Evolutionary conservation across 2,888 invertebrate genomes (phyloP).

Genomic region (Noctua fimbriata): DNA sequence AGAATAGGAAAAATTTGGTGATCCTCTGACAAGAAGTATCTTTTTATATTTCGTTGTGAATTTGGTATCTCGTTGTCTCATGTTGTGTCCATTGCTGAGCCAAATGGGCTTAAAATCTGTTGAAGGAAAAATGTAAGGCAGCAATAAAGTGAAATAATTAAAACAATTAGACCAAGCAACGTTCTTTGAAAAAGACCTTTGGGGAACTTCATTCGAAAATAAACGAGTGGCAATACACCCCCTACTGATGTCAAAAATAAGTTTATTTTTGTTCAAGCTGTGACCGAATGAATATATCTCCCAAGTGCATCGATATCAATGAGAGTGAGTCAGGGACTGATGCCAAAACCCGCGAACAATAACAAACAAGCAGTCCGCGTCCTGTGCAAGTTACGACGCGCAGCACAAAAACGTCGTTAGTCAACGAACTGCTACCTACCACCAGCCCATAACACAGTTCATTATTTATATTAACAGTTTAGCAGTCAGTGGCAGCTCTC

Average conservation of each 20-base stretch:
- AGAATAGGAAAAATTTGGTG: neutral
- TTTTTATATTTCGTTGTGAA: neutral
- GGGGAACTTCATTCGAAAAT: neutral
- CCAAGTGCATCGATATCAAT: conserved; percentile 59
- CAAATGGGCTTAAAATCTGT: neutral
- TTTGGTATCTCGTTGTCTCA: neutral
- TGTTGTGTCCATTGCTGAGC: neutral
- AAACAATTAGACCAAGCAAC: neutral
- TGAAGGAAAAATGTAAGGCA: neutral
- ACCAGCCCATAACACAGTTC: conserved; percentile 88
- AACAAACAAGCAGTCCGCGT: conserved; percentile 64
- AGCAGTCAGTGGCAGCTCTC: conserved; percentile 87
- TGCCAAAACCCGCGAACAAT: conserved; percentile 69
- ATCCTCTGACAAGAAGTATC: neutral
- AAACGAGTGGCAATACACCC: neutral
- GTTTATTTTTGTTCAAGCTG: conserved; percentile 53
- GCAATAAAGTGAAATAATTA: neutral
- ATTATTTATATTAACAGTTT: conserved; percentile 91
- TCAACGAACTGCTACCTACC: conserved; percentile 87
- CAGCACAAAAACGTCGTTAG: conserved; percentile 87
- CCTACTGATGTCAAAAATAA: conserved; percentile 23
- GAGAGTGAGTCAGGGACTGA: conserved; percentile 62
- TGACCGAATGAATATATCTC: conserved; percentile 54
- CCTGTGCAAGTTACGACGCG: conserved; percentile 77
- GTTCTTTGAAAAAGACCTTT: neutral